Base-by-base conservation (phyloP, 2,113 vertebrate genomes). In the Otocyon megalotis region DNA sequence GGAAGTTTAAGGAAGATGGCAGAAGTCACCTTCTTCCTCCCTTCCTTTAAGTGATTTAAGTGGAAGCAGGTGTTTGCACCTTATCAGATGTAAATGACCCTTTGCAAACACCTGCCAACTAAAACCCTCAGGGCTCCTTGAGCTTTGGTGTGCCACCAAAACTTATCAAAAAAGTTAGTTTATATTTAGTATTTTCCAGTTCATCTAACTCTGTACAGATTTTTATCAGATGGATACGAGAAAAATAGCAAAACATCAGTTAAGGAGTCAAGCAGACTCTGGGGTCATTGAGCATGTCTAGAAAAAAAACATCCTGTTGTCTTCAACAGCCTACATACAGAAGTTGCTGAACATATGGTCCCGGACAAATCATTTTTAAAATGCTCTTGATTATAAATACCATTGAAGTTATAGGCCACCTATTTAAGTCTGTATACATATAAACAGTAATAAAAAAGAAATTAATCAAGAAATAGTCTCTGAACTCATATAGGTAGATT, bases 41-140 rank as follows among this genome's bases (percentile, higher is more conserved):
- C 53, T 79, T 79, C 74, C 84, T 88, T 82, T 48, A 88, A 96
- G 50, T 53, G 60, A 65, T 50, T 74, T 95, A 91, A 97, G 26
- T 94, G n/a, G 83, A 80, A 91, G 76, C 93, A 97, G 96, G 90
- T 96, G 95, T 89, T 63, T 85, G 14, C 7, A 30, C 0, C 65
- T 95, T 95, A 48, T 11, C 67, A 12, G 35, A 24, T 95, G 69
- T 69, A 97, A 97, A 97, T 95, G 81, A 95, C 80, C 97, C 88
- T 85, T 96, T 96, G 28, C 80, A 90, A 96, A 97, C 94, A 97
- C 81, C 94, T 97, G 97, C 56, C 80, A 72, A 1, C 35, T 54
- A 30, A 92, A 95, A 80, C 24, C 10, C 56, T 89, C 69, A 0
- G 0, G 71, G n/a, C 83, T 80, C 90, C 65, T 63, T 43, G 54